Evolutionary conservation across 1,140 invertebrate species (phyloP).

Genomic region (Drosophila ogumai): DNA sequence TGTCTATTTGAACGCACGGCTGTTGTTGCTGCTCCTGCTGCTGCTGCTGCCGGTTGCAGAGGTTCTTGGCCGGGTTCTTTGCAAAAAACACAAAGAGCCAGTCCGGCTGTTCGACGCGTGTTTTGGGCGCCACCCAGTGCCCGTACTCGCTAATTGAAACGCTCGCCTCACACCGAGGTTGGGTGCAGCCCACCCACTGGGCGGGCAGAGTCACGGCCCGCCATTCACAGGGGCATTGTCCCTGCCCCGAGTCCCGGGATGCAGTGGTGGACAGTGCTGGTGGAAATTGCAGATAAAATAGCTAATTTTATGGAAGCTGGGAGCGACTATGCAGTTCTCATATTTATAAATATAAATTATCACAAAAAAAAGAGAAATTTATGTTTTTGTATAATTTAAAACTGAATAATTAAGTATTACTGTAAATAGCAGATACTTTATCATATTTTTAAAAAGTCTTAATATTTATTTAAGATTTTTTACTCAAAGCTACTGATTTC

Average conservation of each 20-base stretch:
- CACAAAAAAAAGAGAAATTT: too few species aligned
- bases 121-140: constrained; percentile 66
- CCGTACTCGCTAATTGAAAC: constrained; percentile 61
- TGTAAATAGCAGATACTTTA: too few species aligned
- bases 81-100: constrained; percentile 73
- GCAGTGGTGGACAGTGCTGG: constrained; percentile 10
- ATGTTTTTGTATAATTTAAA: not conserved
- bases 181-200: constrained; percentile 56
- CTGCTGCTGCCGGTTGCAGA: constrained; percentile 55
- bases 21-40: constrained; percentile 27
- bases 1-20: constrained; percentile 64
- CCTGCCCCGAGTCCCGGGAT: not conserved
- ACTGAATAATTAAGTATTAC: not conserved
- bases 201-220: constrained; percentile 42
- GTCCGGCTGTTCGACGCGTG: constrained; percentile 43
- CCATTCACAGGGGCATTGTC: constrained; percentile 64
- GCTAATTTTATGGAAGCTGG: not conserved
- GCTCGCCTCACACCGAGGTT: constrained; percentile 31
- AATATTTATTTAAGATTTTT: not conserved
- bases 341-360: not conserved
- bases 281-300: not conserved
- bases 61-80: constrained; percentile 65
- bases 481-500: not conserved
- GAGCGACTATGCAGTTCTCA: too few species aligned
- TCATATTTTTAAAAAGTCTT: not conserved